Conservation (phyloP, 2,797 vertebrate genomes). For the Trichosurus vulpecula region DNA sequence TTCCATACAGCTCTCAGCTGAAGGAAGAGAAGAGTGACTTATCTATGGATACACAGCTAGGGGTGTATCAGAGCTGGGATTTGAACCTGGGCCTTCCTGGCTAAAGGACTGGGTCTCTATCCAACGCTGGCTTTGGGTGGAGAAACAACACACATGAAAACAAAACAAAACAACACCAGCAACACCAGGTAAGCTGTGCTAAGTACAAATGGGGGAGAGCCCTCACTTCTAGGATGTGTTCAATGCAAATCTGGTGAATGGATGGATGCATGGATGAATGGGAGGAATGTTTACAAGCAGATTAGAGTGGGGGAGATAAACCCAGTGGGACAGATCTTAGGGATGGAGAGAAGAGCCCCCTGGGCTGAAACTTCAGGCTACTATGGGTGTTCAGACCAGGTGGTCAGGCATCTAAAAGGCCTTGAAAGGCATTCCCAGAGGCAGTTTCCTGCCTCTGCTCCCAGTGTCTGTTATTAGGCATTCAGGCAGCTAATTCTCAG, state of each 20-base stretch:
- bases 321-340: not conserved
- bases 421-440: not conserved
- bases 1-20: not conserved
- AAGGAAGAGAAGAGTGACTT: not conserved
- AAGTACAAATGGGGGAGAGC: not conserved
- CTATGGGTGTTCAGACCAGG: not conserved
- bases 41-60: not conserved
- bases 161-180: not conserved
- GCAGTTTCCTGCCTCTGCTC: not conserved
- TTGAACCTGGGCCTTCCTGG: not conserved
- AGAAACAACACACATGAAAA: not conserved
- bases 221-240: not conserved
- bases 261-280: not conserved
- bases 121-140: not conserved
- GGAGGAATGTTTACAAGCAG: not conserved
- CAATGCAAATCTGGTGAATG: not conserved
- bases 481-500: slow-evolving; percentile 73
- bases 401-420: not conserved
- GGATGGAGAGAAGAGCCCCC: not conserved
- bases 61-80: not conserved
- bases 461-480: slow-evolving; percentile 45
- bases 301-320: not conserved
- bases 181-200: not conserved
- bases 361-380: not conserved
- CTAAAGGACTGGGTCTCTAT: not conserved